Evolutionary conservation across 2,797 vertebrate species (phyloP).

Genomic region (Sebastes iracundus): DNA sequence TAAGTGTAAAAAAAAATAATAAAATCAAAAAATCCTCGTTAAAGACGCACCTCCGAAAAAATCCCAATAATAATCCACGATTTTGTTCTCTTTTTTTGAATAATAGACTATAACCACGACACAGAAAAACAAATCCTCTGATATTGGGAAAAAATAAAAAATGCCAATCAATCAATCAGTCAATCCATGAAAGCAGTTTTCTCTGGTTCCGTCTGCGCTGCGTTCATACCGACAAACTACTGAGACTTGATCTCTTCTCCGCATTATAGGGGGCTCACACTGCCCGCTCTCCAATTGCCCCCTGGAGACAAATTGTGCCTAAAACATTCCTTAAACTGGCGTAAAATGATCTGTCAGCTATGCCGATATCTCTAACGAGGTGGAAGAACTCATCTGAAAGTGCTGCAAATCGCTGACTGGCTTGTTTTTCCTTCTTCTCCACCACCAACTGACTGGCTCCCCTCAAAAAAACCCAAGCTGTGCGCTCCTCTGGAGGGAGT

Average conservation of each 20-base stretch:
- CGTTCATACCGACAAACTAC: constrained; percentile 73
- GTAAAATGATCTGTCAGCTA: constrained; percentile 17
- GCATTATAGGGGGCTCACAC: constrained; percentile 66
- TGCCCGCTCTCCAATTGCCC: constrained; percentile 48
- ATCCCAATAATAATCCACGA: constrained; percentile 71
- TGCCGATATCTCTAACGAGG: constrained; percentile 32
- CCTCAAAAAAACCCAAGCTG: constrained; percentile 35
- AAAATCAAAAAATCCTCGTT: constrained; percentile 70
- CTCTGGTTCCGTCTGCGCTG: constrained; percentile 68
- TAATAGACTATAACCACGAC: constrained; percentile 30
- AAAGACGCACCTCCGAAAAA: constrained; percentile 26
- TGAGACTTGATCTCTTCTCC: constrained; percentile 74
- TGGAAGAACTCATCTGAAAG: constrained; percentile 59
- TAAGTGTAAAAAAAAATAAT: constrained; percentile 23
- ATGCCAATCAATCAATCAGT: constrained; percentile 55
- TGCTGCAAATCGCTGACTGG: constrained; percentile 44
- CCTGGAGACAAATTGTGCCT: constrained; percentile 44
- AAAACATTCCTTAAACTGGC: constrained; percentile 62
- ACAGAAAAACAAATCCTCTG: constrained; percentile 32
- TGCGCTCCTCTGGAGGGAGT: constrained; percentile 66
- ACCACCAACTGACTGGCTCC: constrained; percentile 11
- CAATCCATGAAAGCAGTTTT: constrained; percentile 73
- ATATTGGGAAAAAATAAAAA: background rate
- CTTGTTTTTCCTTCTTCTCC: background rate
- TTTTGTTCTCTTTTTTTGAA: constrained; percentile 5